A percentile compares a stretch with the other conserved stretches of the same genome.
Conservation (phyloP, 1,140 invertebrate genomes). For the Lepidurus couesii region DNA sequence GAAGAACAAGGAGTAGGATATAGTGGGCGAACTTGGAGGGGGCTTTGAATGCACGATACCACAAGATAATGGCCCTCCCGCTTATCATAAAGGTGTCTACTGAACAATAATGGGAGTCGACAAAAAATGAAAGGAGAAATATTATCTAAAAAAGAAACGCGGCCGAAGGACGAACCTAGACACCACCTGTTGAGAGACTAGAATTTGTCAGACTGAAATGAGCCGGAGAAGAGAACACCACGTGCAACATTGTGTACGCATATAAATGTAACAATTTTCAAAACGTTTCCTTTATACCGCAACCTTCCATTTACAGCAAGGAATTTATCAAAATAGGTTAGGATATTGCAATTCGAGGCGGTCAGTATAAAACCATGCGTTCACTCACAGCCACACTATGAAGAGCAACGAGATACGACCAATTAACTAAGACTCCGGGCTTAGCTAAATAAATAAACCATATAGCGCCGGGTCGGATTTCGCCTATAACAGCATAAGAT, state of each 20-base stretch:
- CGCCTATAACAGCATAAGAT: background rate
- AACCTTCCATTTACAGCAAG: background rate
- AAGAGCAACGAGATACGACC: background rate
- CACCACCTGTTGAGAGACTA: conserved; percentile 8
- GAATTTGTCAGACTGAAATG: background rate
- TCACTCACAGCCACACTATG: background rate
- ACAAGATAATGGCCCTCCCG: background rate
- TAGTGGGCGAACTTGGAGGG: background rate
- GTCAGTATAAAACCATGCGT: background rate
- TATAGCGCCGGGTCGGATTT: background rate
- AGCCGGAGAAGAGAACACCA: background rate
- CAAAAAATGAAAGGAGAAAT: background rate
- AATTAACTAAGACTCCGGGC: background rate
- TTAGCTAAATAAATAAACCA: background rate
- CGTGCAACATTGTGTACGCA: background rate
- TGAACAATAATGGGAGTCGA: background rate
- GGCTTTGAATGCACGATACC: conserved; percentile 12
- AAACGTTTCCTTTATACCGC: background rate
- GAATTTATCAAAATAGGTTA: background rate
- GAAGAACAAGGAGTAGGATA: background rate
- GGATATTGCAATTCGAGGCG: background rate
- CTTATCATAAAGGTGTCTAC: background rate
- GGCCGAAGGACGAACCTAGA: background rate
- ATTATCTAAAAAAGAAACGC: background rate
- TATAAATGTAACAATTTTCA: background rate